Evolutionary conservation across 2,113 vertebrate genomes (phyloP).

Genomic region (Cottus gobio): DNA sequence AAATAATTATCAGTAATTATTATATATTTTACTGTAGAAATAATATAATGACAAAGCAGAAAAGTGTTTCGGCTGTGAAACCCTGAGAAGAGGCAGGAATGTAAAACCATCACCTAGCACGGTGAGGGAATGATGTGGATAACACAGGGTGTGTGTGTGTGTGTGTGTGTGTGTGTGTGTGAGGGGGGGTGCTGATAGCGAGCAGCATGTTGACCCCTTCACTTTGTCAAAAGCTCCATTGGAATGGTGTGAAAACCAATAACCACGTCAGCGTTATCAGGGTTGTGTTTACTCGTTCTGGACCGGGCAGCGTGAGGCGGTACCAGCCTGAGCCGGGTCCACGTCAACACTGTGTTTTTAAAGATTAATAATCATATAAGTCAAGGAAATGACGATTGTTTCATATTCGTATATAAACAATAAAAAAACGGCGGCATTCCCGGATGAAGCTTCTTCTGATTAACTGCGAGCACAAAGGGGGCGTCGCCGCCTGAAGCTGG

Average conservation of each 20-base stretch:
- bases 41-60: neutral
- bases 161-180: no score
- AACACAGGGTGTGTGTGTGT: no score
- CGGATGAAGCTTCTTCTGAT: neutral
- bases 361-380: neutral
- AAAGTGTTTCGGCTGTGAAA: neutral
- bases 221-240: neutral
- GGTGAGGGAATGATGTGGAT: neutral
- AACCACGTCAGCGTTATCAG: neutral
- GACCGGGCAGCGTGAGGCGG: neutral
- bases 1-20: no score
- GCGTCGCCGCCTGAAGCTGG: no score
- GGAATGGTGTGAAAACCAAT: neutral
- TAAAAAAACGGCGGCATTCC: no score
- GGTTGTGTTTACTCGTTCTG: neutral
- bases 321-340: no score
- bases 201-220: neutral
- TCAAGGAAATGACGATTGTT: neutral
- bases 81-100: neutral
- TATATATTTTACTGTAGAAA: neutral
- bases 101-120: conserved; percentile 17
- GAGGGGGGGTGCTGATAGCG: no score
- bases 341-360: no score
- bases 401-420: no score
- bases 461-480: neutral